Evolutionary conservation across 2,113 vertebrate genomes (phyloP), one percentile per base, ranked within the genome.

Genomic region (Oophaga pumilio): DNA sequence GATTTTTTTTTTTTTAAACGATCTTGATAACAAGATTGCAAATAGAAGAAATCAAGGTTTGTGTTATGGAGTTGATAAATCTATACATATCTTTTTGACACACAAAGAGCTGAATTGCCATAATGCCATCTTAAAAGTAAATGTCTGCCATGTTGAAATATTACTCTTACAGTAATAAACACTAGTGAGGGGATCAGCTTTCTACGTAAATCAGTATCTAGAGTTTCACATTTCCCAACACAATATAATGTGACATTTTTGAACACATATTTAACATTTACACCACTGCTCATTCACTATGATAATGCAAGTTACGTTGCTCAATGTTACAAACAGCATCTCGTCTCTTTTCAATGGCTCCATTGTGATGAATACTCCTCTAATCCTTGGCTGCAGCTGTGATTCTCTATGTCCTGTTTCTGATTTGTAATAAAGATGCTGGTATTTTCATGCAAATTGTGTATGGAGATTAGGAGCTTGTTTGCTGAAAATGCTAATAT

Each of bases 391-490:
- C 64, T 81, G 85, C 85, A 80, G 85, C 77, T 87, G 85, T 60
- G 77, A 57, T 59, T 87, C 77, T 59, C 85, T 24, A 28, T 60
- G 52, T 71, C 77, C 85, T 57, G 62, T 22, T 78, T 71, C 85
- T 80, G 12, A 87, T 87, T 80, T 87, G 60, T 80, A 43, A 49
- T 80, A 43, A 59, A 81, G 85, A 71, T 71, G 64, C 26, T 71
- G 50, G 76, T 71, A 81, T 87, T 87, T 88, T 76, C 80, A 84
- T 88, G 81, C 80, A 64, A 88, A 84, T 84, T 57, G 12, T 68
- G 24, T 64, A 76, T 76, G 69, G 57, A 83, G n/a, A 76, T 66
- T 59, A 84, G 71, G 14, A 22, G 33, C 12, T 69, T 74, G 68
- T 60, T 73, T 60, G 69, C 53, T 33, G 71, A 57, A 73, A 89